Conservation (phyloP, 2,797 vertebrate genomes). For the Molossus molossus region DNA sequence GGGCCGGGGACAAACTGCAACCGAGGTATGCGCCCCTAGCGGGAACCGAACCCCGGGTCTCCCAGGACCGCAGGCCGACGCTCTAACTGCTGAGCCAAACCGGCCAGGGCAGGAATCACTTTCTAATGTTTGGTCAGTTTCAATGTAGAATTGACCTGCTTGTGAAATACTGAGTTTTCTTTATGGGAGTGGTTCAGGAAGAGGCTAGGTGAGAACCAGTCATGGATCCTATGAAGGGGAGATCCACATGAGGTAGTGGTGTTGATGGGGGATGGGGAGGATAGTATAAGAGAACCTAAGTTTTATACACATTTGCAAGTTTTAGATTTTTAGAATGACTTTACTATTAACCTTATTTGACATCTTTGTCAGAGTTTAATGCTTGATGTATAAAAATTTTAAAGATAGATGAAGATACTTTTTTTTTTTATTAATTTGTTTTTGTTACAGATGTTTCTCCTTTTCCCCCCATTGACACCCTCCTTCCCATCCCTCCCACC, state of each 20-base stretch:
- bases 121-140: neutral
- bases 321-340: slow-evolving; percentile 47
- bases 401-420: slow-evolving; percentile 43
- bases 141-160: neutral
- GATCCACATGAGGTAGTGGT: neutral
- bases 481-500: no score
- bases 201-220: neutral
- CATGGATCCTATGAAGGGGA: neutral
- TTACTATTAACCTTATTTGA: slow-evolving; percentile 31
- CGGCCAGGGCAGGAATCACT: neutral
- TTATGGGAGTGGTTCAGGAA: neutral
- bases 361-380: neutral
- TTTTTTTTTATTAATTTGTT: neutral
- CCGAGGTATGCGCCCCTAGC: no score
- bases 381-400: neutral
- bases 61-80: no score
- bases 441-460: no score
- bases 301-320: neutral
- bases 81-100: no score
- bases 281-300: neutral
- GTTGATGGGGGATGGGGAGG: neutral
- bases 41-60: no score
- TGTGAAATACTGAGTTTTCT: neutral
- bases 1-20: no score
- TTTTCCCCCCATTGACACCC: no score